phyloP scores from a whole-genome alignment of 2,797 vertebrate genomes.

The Myotis pilosus region DNA sequence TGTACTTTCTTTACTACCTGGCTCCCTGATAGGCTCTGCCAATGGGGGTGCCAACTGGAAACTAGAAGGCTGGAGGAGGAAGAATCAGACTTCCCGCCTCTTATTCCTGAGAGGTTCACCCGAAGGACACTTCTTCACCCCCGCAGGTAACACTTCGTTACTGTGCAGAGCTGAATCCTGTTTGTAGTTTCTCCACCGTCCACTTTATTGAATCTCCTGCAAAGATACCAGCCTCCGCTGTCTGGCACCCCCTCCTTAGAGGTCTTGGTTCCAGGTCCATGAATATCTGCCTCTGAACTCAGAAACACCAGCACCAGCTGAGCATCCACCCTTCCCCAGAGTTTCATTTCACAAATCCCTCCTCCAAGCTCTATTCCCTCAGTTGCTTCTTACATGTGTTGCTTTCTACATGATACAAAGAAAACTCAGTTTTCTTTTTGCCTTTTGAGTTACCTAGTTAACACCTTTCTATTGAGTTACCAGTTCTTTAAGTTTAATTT shows the following conservation, averaged over 20 bases:
- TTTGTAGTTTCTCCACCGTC: not conserved
- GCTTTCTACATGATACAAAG: not conserved
- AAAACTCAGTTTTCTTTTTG: not conserved
- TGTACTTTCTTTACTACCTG: not conserved
- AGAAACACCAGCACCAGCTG: not conserved
- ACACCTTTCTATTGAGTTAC: not conserved
- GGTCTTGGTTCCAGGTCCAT: not conserved
- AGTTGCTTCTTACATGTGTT: not conserved
- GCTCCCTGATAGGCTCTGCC: not conserved
- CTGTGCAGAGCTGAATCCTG: not conserved
- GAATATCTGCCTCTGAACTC: not conserved
- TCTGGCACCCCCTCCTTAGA: not conserved
- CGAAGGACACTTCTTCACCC: too few relatives aligned
- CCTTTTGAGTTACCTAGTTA: not conserved
- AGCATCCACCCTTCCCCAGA: not conserved
- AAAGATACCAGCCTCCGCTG: not conserved
- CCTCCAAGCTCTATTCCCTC: not conserved
- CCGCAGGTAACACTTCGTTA: not conserved
- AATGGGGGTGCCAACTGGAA: not conserved
- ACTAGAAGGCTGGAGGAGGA: not conserved
- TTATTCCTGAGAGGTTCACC: not conserved
- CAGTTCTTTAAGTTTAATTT: not conserved
- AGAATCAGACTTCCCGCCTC: not conserved
- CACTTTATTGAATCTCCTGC: not conserved
- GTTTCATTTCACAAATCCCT: not conserved